Conservation (phyloP, 1,140 invertebrate species). For the Rhopalosiphum padi region DNA sequence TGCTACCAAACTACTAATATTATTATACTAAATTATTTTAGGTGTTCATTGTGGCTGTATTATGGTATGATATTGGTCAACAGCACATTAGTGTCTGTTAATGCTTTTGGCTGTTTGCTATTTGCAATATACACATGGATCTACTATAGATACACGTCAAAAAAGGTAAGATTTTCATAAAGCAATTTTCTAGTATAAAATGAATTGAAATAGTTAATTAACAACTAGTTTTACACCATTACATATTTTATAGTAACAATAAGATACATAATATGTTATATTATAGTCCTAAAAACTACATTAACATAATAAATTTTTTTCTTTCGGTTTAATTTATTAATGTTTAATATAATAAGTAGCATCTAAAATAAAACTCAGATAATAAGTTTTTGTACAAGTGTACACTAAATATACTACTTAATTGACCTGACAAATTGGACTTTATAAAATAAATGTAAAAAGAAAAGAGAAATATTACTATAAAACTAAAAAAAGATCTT, state of each 20-base stretch:
- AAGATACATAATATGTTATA: background rate
- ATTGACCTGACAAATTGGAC: too few species aligned
- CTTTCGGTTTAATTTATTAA: background rate
- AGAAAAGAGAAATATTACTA: background rate
- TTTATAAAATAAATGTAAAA: background rate
- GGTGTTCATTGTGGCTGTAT: conserved; percentile 73
- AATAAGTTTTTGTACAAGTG: background rate
- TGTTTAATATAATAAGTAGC: background rate
- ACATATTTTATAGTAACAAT: background rate
- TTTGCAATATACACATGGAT: conserved; percentile 64
- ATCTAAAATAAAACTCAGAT: background rate
- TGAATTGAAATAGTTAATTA: background rate
- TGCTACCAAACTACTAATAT: background rate
- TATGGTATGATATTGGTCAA: conserved; percentile 75
- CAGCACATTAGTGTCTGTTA: conserved; percentile 72
- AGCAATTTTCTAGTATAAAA: conserved; percentile 58
- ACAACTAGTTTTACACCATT: background rate
- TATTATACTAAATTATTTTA: conserved; percentile 61
- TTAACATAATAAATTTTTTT: background rate
- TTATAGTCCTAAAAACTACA: background rate
- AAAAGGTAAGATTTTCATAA: conserved; percentile 58
- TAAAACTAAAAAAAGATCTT: background rate
- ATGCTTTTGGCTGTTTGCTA: conserved; percentile 72
- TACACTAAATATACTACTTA: background rate
- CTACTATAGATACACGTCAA: conserved; percentile 46